These are phyloP conservation scores for Empis stercorea DNA, from an alignment of 2,888 invertebrate genomes.

Conservation along the genomic window DNA sequence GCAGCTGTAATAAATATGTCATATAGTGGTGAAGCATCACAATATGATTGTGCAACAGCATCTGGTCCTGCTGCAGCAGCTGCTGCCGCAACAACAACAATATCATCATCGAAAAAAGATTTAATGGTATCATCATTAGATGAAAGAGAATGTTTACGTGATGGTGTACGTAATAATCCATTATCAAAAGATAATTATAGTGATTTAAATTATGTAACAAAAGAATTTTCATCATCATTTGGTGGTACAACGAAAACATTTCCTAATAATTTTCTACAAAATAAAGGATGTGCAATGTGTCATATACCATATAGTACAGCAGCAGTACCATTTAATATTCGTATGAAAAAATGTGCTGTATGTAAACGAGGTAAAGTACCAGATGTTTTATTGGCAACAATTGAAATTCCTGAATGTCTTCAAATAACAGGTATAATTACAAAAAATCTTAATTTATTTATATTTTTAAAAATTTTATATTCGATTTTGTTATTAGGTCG, in stretches of 20 bases:
- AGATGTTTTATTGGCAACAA: constrained; percentile 78
- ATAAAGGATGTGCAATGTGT: constrained; percentile 36
- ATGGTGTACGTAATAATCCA: constrained; percentile 15
- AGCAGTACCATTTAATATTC: constrained; percentile 59
- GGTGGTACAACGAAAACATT: constrained; percentile 9
- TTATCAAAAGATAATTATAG: constrained; percentile 2
- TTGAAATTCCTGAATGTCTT: constrained; percentile 68
- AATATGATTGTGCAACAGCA: constrained; percentile 24
- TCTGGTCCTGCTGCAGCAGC: no score
- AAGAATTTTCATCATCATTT: constrained; percentile 22
- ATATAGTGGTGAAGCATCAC: constrained; percentile 33
- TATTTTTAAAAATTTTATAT: background rate
- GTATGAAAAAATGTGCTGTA: constrained; percentile 56
- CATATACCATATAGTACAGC: constrained; percentile 76
- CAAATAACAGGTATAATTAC: constrained; percentile 52
- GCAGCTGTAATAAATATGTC: constrained; percentile 69
- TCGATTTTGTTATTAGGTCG: constrained; percentile 35
- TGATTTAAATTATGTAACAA: constrained; percentile 9
- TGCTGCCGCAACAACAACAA: background rate
- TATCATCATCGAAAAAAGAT: constrained; percentile 19
- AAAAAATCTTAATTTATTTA: background rate
- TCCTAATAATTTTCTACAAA: background rate
- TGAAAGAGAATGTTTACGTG: constrained; percentile 37
- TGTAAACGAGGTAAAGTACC: constrained; percentile 76
- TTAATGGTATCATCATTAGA: constrained; percentile 41